phyloP scores from a whole-genome alignment of 2,888 invertebrate genomes.

The Coenonympha glycerion region DNA sequence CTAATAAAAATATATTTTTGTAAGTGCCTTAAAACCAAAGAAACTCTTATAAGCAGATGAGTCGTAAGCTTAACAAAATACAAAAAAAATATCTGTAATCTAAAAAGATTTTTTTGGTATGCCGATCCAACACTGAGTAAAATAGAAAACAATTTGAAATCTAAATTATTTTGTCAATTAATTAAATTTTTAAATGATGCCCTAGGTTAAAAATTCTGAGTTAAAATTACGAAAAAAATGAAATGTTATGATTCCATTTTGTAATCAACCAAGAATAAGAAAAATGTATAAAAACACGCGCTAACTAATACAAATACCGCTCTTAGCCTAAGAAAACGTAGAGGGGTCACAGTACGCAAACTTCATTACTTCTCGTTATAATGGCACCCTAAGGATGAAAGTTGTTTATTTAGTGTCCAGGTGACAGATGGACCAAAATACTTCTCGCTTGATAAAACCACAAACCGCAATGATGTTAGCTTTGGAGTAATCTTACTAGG shows the following conservation, averaged over 20 bases:
- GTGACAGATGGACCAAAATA: constrained; percentile 66
- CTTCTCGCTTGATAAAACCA: constrained; percentile 43
- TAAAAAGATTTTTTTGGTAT: no score
- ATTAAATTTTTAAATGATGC: no score
- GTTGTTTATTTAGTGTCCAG: constrained; percentile 63
- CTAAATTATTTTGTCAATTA: no score
- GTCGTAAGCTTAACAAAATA: no score
- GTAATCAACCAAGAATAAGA: constrained; percentile 13
- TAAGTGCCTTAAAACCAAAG: background rate
- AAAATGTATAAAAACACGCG: constrained; percentile 49
- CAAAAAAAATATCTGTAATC: no score
- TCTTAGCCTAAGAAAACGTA: constrained; percentile 66
- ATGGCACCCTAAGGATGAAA: constrained; percentile 60
- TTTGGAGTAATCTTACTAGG: no score
- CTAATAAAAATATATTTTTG: constrained; percentile 18
- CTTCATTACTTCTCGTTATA: constrained; percentile 73
- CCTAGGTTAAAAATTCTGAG: no score
- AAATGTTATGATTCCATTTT: constrained; percentile 5
- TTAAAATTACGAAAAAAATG: background rate
- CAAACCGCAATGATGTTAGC: constrained; percentile 43
- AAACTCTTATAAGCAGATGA: no score
- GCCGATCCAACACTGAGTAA: no score
- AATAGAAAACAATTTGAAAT: no score
- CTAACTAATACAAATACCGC: constrained; percentile 70
- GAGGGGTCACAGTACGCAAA: constrained; percentile 53